A percentile compares a stretch with the other conserved stretches of the same genome.
Conservation (phyloP, 2,888 invertebrate species). For the Pomacea canaliculata region DNA sequence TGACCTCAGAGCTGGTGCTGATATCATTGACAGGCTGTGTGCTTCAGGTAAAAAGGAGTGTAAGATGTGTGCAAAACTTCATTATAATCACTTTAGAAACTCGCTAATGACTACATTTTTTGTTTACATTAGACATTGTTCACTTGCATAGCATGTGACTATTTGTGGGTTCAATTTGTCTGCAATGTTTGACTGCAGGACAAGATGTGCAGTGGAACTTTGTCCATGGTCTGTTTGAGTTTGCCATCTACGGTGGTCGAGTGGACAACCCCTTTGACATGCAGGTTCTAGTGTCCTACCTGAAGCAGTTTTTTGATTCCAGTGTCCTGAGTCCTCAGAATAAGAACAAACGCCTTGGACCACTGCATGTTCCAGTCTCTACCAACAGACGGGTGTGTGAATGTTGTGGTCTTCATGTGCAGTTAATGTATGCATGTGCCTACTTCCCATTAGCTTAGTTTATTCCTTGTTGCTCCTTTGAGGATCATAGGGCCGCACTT, state of each 20-base stretch:
- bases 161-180: neutral
- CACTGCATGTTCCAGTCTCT: slow-evolving; percentile 74
- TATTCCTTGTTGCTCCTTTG: no score
- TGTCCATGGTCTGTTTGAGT: slow-evolving; percentile 82
- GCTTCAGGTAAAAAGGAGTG: slow-evolving; percentile 60
- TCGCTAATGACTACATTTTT: no score
- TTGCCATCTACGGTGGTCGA: slow-evolving; percentile 88
- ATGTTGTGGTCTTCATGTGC: neutral
- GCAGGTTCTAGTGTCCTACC: slow-evolving; percentile 78
- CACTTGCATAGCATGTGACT: neutral
- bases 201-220: slow-evolving; percentile 78
- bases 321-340: slow-evolving; percentile 62
- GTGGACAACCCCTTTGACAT: slow-evolving; percentile 84
- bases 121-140: no score
- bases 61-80: no score
- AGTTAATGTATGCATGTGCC: no score
- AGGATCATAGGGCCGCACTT: no score
- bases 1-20: slow-evolving; percentile 82
- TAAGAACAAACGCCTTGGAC: slow-evolving; percentile 76
- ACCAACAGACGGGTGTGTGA: slow-evolving; percentile 72
- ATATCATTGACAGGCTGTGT: slow-evolving; percentile 75
- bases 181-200: slow-evolving; percentile 33
- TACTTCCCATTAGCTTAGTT: no score
- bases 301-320: slow-evolving; percentile 71
- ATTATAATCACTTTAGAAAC: no score